phyloP scores from a whole-genome alignment of 2,797 vertebrate species.

The Melanotaenia boesemani region DNA sequence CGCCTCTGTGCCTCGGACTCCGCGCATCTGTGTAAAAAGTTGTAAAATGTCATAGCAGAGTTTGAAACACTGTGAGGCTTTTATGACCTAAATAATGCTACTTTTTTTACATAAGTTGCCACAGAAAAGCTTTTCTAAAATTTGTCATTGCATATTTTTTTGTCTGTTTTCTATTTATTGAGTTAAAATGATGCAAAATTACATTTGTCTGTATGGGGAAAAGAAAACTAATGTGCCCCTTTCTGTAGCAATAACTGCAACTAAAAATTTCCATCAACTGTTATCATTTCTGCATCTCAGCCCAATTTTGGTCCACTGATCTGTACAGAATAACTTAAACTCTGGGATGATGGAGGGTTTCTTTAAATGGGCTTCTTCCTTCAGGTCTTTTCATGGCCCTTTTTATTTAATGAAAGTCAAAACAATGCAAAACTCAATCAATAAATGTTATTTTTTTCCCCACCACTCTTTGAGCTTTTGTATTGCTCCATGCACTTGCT shows the following conservation, averaged over 20 bases:
- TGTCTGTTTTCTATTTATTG: no score
- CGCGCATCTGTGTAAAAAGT: constrained; percentile 63
- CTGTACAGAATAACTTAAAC: background rate
- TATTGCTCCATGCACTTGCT: background rate
- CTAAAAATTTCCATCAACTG: no score
- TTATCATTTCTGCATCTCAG: background rate
- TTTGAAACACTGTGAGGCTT: background rate
- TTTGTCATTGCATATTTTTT: no score
- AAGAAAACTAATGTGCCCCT: no score
- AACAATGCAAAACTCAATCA: background rate
- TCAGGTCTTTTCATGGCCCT: background rate
- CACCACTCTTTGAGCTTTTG: background rate
- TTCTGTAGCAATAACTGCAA: no score
- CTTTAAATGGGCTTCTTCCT: background rate
- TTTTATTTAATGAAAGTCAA: background rate
- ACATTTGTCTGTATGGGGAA: no score
- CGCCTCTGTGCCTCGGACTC: constrained; percentile 71
- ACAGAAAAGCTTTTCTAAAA: no score
- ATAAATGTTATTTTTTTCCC: background rate
- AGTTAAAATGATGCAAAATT: no score
- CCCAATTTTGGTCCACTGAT: background rate
- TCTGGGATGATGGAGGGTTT: background rate
- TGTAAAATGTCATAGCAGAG: background rate
- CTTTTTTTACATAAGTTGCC: background rate
- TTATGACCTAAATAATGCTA: background rate